Evolutionary conservation across 2,888 invertebrate genomes (phyloP).

Genomic region (Nemotelus nigrinus): DNA sequence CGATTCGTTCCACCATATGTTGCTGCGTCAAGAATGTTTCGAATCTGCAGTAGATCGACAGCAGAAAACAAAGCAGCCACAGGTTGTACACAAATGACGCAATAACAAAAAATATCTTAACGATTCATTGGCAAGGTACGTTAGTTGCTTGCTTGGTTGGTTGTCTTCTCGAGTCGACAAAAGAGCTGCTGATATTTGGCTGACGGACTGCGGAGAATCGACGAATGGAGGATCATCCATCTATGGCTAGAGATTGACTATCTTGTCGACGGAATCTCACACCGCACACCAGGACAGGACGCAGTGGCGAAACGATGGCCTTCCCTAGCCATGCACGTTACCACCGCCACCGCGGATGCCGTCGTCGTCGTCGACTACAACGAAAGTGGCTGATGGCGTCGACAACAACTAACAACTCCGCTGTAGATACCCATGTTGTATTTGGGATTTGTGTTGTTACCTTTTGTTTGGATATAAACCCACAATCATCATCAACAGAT

Average conservation of each 20-base stretch:
- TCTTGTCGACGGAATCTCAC: constrained; percentile 24
- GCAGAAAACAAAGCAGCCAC: constrained; percentile 31
- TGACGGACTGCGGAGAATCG: constrained; percentile 24
- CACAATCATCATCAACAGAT: constrained; percentile 32
- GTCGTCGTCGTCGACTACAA: background rate
- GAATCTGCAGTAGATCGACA: background rate
- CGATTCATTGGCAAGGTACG: constrained; percentile 26
- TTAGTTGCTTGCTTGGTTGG: constrained; percentile 25
- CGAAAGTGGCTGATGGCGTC: constrained; percentile 40
- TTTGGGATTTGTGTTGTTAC: constrained; percentile 35
- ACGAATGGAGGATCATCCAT: constrained; percentile 31
- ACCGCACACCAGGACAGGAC: constrained; percentile 2
- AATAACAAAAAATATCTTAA: constrained; percentile 19
- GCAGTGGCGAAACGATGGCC: background rate
- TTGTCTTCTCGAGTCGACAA: constrained; percentile 18
- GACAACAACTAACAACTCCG: constrained; percentile 33
- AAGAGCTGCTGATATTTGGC: constrained; percentile 18
- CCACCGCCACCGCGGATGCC: background rate
- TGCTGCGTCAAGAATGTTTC: constrained; percentile 37
- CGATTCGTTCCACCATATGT: constrained; percentile 54
- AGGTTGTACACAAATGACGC: constrained; percentile 24
- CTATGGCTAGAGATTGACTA: constrained; percentile 19
- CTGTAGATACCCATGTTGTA: constrained; percentile 20
- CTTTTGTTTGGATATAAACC: constrained; percentile 27
- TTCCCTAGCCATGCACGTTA: no score